Conservation (phyloP, 2,888 invertebrate genomes). For the Suillia variegata region DNA sequence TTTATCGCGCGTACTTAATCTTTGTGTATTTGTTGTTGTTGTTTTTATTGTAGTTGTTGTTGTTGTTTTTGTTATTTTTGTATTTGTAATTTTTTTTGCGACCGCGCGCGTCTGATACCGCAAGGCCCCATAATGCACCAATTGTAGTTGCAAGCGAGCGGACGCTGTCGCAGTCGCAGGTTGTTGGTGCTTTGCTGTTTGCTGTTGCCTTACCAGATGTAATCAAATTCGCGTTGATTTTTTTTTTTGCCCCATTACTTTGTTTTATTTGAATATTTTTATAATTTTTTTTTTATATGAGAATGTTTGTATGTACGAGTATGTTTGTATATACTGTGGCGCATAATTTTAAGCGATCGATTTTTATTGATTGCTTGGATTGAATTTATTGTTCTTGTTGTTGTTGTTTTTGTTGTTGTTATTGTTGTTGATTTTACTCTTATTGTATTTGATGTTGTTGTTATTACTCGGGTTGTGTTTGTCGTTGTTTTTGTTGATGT, state of each 20-base stretch:
- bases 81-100: background rate
- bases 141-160: constrained; percentile 4
- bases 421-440: background rate
- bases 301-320: no score
- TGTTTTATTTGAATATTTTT: background rate
- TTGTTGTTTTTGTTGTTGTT: background rate
- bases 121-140: background rate
- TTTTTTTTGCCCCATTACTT: no score
- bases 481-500: background rate
- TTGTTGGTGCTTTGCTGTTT: background rate
- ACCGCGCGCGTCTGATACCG: background rate
- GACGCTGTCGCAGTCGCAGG: background rate
- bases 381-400: background rate
- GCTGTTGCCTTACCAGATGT: background rate
- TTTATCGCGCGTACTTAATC: constrained; percentile 53
- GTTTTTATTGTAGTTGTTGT: constrained; percentile 12
- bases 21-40: constrained; percentile 31
- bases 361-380: background rate
- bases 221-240: background rate
- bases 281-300: background rate
- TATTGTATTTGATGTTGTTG: background rate
- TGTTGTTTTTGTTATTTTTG: constrained; percentile 6
- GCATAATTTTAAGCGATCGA: constrained; percentile 3
- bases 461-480: background rate
- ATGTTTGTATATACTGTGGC: no score